Percentiles rank a stretch among this genome's conserved stretches.
Evolutionary conservation across 2,888 invertebrate species (phyloP).

Genomic region (Caenorhabditis imperialis): DNA sequence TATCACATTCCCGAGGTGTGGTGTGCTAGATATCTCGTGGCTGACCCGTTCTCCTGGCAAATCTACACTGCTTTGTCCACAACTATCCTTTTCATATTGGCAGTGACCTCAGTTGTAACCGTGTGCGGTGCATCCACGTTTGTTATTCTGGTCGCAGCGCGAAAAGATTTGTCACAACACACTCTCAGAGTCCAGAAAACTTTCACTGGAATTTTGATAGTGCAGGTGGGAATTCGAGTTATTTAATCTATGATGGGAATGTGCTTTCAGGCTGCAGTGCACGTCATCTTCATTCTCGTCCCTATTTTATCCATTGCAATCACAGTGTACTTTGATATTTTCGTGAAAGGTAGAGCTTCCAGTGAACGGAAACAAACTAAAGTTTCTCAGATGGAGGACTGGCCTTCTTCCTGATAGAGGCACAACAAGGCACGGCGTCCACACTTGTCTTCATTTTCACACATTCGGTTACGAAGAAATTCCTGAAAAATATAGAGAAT

Average conservation of each 20-base stretch:
- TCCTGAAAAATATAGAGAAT: slow-evolving; percentile 12
- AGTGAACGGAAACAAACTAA: neutral
- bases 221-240: slow-evolving; percentile 19
- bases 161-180: slow-evolving; percentile 25
- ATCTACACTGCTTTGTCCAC: slow-evolving; percentile 23
- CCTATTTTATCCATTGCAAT: slow-evolving; percentile 19
- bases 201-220: slow-evolving; percentile 26
- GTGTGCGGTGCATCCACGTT: slow-evolving; percentile 26
- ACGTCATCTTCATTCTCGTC: slow-evolving; percentile 28
- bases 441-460: slow-evolving; percentile 41
- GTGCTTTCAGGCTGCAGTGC: slow-evolving; percentile 23
- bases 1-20: slow-evolving; percentile 38
- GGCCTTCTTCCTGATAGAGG: slow-evolving; percentile 27
- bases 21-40: slow-evolving; percentile 34
- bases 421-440: slow-evolving; percentile 34
- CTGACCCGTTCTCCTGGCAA: slow-evolving; percentile 28
- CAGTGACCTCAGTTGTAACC: slow-evolving; percentile 13
- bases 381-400: slow-evolving; percentile 33
- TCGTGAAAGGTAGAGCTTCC: slow-evolving; percentile 10
- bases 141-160: slow-evolving; percentile 10
- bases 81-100: slow-evolving; percentile 14
- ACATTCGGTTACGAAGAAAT: slow-evolving; percentile 35
- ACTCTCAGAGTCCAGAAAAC: slow-evolving; percentile 29
- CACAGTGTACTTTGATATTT: slow-evolving; percentile 30
- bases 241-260: neutral